Evolutionary conservation across 2,888 invertebrate genomes (phyloP).

Genomic region (Drosophila neoperkinsi): DNA sequence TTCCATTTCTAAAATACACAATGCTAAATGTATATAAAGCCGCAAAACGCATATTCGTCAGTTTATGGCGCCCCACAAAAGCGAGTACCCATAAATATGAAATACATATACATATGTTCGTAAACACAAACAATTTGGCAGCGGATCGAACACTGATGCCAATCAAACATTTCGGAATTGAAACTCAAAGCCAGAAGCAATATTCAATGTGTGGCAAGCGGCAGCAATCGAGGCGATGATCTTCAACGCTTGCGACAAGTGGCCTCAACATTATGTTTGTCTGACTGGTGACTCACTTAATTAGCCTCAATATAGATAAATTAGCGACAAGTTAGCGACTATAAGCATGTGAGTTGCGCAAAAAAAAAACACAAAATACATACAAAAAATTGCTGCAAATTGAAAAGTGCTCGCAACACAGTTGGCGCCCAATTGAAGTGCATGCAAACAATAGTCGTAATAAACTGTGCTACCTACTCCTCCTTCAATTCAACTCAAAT

Average conservation of each 20-base stretch:
- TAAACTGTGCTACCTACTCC: conserved; percentile 3
- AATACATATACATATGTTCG: conserved; percentile 9
- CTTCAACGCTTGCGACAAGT: conserved; percentile 36
- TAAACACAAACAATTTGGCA: conserved; percentile 43
- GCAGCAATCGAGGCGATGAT: conserved; percentile 46
- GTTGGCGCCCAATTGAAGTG: conserved; percentile 73
- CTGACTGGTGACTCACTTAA: conserved; percentile 57
- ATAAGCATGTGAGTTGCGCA: conserved; percentile 32
- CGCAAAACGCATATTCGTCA: conserved; percentile 27
- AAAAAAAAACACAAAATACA: conserved; percentile 13
- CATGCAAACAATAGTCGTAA: conserved; percentile 58
- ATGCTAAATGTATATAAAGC: conserved; percentile 9
- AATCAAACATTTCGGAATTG: conserved; percentile 48
- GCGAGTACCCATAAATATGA: conserved; percentile 48
- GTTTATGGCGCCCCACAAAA: conserved; percentile 52
- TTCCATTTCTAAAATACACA: conserved; percentile 36
- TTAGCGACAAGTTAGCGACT: conserved; percentile 64
- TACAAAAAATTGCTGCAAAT: conserved; percentile 45
- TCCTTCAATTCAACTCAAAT: conserved; percentile 17
- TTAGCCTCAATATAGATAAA: conserved; percentile 73
- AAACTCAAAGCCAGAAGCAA: conserved; percentile 49
- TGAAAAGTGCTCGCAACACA: conserved; percentile 66
- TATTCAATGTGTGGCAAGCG: conserved; percentile 16
- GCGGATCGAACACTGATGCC: conserved; percentile 38
- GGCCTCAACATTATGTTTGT: conserved; percentile 45